These are phyloP conservation scores for Helicoverpa assulta DNA, from an alignment of 2,888 invertebrate species.

Conservation along the genomic window DNA sequence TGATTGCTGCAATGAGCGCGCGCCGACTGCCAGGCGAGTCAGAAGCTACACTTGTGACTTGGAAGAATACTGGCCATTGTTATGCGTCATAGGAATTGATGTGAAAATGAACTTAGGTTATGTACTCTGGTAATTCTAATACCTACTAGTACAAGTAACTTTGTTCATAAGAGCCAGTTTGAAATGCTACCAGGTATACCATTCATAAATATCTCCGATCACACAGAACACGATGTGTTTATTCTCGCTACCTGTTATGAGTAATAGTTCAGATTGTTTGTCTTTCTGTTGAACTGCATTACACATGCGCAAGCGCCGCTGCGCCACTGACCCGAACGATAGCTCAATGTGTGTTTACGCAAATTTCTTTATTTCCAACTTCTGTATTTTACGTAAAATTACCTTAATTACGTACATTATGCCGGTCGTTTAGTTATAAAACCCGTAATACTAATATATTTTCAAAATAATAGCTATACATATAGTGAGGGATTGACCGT, in stretches of 20 bases:
- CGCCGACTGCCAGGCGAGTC: too few relatives aligned
- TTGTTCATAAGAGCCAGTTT: too few relatives aligned
- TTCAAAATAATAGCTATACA: neutral
- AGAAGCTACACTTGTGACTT: too few relatives aligned
- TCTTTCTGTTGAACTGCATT: neutral
- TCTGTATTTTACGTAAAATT: neutral
- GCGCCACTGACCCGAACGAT: neutral
- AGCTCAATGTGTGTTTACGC: neutral
- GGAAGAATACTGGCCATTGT: too few relatives aligned
- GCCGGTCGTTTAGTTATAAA: neutral
- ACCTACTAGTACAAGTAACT: too few relatives aligned
- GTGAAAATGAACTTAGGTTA: too few relatives aligned
- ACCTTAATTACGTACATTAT: neutral
- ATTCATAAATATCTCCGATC: too few relatives aligned
- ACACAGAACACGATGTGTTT: too few relatives aligned
- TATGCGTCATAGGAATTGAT: too few relatives aligned
- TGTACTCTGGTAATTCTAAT: too few relatives aligned
- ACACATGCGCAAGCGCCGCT: neutral
- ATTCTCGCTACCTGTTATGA: too few relatives aligned
- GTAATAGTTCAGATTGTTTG: neutral
- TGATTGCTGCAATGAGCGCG: constrained; percentile 12
- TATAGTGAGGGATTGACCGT: neutral
- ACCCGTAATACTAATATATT: neutral
- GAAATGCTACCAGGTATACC: too few relatives aligned
- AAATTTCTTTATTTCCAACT: neutral